A percentile compares a stretch with the other conserved stretches of the same genome.
Evolutionary conservation across 2,888 invertebrate species (phyloP).

Genomic region (Disparrhopalites patrizii): DNA sequence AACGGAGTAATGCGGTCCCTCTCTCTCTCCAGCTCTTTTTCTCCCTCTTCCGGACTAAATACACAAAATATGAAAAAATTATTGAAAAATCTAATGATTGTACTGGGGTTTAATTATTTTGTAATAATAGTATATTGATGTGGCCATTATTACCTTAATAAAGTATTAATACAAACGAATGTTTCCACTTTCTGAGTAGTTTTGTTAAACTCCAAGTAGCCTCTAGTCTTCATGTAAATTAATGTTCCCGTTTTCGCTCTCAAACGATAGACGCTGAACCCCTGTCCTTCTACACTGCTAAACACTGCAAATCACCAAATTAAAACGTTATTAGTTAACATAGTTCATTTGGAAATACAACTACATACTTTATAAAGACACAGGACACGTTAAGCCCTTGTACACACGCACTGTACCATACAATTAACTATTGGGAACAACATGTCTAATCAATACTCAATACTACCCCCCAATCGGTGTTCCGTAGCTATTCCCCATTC

Average conservation of each 20-base stretch:
- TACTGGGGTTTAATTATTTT: no score
- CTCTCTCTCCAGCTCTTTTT: constrained; percentile 48
- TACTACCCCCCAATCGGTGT: constrained; percentile 55
- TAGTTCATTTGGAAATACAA: no score
- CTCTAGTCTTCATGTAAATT: constrained; percentile 77
- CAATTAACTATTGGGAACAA: background rate
- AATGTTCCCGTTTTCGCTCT: constrained; percentile 76
- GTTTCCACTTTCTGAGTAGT: constrained; percentile 70
- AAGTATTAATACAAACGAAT: constrained; percentile 80
- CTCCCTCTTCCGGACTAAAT: constrained; percentile 47
- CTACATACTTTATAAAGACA: background rate
- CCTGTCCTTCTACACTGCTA: constrained; percentile 74
- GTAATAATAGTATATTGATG: no score
- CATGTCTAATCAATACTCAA: background rate
- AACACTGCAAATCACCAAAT: constrained; percentile 62
- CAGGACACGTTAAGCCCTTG: background rate
- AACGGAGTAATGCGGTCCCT: constrained; percentile 48
- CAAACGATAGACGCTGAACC: constrained; percentile 80
- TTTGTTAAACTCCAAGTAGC: constrained; percentile 76
- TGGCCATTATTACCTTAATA: constrained; percentile 61
- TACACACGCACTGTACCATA: background rate
- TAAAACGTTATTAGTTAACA: no score
- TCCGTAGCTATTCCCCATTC: background rate
- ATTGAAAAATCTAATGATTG: background rate
- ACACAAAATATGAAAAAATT: constrained; percentile 3